Conservation (phyloP, 2,113 vertebrate genomes). For the Donacobius atricapilla region DNA sequence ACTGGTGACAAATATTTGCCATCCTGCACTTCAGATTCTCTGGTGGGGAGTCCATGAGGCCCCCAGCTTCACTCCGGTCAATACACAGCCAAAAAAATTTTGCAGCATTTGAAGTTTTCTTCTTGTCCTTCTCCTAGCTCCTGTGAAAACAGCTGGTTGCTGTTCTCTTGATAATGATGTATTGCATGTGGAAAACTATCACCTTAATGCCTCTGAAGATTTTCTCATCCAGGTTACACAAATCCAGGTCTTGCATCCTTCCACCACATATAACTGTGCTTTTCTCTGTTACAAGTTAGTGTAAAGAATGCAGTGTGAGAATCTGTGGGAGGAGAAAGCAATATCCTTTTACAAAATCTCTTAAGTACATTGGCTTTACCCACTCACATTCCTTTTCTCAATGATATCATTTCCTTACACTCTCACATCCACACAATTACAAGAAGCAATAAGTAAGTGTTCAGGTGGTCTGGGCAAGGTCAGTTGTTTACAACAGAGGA, state of each 20-base stretch:
- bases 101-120: background rate
- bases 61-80: accelerated
- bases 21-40: background rate
- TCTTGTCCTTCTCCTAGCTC: background rate
- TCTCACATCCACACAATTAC: background rate
- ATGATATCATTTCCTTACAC: background rate
- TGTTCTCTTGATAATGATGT: background rate
- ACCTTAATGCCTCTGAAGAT: background rate
- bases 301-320: background rate
- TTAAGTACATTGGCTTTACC: background rate
- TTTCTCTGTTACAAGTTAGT: background rate
- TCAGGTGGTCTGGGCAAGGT: background rate
- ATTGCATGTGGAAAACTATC: background rate
- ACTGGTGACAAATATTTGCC: background rate
- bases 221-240: background rate
- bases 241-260: background rate
- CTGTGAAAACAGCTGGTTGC: background rate
- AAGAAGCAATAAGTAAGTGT: background rate
- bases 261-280: background rate
- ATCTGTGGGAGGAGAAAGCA: background rate
- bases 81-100: background rate
- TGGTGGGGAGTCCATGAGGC: background rate
- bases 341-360: background rate
- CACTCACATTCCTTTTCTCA: background rate
- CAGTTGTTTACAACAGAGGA: background rate